Conservation (phyloP, 2,888 invertebrate species). For the Chrysolina haemoptera region DNA sequence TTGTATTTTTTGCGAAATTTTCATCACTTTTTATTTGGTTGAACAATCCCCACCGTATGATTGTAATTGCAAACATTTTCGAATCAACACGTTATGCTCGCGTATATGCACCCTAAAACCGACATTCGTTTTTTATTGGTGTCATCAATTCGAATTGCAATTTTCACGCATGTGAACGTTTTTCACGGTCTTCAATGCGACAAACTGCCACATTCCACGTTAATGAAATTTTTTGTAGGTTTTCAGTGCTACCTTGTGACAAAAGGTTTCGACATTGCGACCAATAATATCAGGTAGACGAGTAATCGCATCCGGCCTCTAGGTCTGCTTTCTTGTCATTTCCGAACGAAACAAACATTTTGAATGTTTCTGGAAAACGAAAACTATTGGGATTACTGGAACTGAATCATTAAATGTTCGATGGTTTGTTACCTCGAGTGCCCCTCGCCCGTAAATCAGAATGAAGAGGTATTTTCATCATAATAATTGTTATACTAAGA, state of each 20-base stretch:
- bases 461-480: too few relatives aligned
- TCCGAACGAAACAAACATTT: too few relatives aligned
- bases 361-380: too few relatives aligned
- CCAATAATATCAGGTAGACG: neutral
- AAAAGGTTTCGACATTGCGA: neutral
- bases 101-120: neutral
- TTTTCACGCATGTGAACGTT: slow-evolving; percentile 21
- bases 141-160: slow-evolving; percentile 28
- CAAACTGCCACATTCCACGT: slow-evolving; percentile 4
- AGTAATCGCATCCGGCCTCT: neutral
- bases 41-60: neutral
- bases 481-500: too few relatives aligned
- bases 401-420: too few relatives aligned
- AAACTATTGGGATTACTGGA: too few relatives aligned
- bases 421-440: too few relatives aligned
- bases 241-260: neutral
- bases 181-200: slow-evolving; percentile 4
- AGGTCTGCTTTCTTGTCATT: too few relatives aligned
- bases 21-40: too few relatives aligned
- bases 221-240: neutral
- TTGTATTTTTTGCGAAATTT: too few relatives aligned
- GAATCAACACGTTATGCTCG: neutral
- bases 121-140: slow-evolving; percentile 17
- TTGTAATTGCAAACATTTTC: neutral
- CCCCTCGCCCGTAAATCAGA: too few relatives aligned